These are phyloP conservation scores for Solen grandis DNA, from an alignment of 1,140 invertebrate genomes.

Conservation along the genomic window DNA sequence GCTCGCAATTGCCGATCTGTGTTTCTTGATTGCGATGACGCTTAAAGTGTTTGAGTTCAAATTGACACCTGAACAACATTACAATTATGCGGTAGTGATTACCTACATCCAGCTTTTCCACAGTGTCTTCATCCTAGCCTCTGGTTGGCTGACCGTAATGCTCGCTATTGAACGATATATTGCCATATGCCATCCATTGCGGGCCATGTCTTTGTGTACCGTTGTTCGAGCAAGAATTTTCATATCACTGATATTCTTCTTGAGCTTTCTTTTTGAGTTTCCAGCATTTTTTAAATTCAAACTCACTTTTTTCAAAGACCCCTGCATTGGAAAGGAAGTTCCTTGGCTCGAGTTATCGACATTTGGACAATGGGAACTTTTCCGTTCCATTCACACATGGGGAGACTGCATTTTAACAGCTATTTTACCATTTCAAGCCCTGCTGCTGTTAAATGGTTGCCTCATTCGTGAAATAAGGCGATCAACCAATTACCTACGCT, in stretches of 20 bases:
- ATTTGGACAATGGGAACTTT: constrained; percentile 81
- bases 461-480: constrained; percentile 85
- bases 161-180: constrained; percentile 90
- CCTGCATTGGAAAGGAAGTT: constrained; percentile 4
- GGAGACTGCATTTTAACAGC: constrained; percentile 84
- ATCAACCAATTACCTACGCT: constrained; percentile 73
- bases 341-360: constrained; percentile 31
- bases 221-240: constrained; percentile 83
- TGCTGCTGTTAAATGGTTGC: constrained; percentile 87
- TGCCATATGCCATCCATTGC: constrained; percentile 86
- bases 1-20: constrained; percentile 87
- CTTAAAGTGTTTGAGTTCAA: constrained; percentile 57
- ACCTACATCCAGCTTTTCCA: constrained; percentile 61
- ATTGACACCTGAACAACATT: constrained; percentile 10
- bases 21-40: constrained; percentile 85
- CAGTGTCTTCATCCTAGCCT: constrained; percentile 80
- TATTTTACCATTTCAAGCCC: constrained; percentile 85
- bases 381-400: constrained; percentile 85
- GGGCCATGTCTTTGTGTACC: constrained; percentile 86
- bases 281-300: constrained; percentile 69
- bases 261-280: constrained; percentile 84
- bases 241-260: constrained; percentile 84
- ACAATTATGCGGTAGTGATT: constrained; percentile 48
- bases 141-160: constrained; percentile 88
- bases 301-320: neutral